Base-by-base conservation (phyloP, 2,113 vertebrate genomes). In the Etheostoma cragini region DNA sequence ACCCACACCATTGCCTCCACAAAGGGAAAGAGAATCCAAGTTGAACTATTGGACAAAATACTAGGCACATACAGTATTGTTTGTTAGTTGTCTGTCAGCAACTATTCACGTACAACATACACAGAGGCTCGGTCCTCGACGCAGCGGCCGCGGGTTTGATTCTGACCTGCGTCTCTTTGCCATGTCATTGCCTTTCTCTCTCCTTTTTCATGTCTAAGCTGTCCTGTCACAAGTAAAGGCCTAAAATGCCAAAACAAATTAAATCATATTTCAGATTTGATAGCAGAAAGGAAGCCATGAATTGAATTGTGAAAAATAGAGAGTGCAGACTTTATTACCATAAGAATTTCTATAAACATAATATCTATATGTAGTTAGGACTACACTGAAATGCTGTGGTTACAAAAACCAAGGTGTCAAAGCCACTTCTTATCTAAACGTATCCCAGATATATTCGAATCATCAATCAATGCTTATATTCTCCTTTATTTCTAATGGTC, bases 1-100 rank as follows among this genome's bases (percentile, higher is more conserved):
- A 21, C 64, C 52, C 47, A 75, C 74, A 72, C 33, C n/a, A 66
- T 45, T 73, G 57, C 47, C 16, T 56, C 50, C n/a, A 38, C 49
- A 22, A 42, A 62, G 35, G 45, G 17, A 49, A 47, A 35, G 6
- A 63, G 5, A 33, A 24, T 5, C 33, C 2, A 54, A 46, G 66
- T 7, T 53, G 22, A 52, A 45, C 46, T 17, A 61, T 17, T 6
- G 64, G 46, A 38, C 33, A 5, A 53, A 52, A 54, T 24, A 67
- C 24, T 16, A 49, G 24, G 42, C 57, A 63, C 17, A 30, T 57
- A 47, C 14, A 46, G 10, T 21, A 24, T 11, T 19, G 21, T 26
- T 17, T 14, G 6, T 5, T 54, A 42, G 15, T 30, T 6, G 62
- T 46, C 8, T 26, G 5, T 54, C 17, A 56, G n/a, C n/a, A 26